A percentile compares a stretch with the other conserved stretches of the same genome.
Conservation (phyloP, 2,888 invertebrate species). For the Magallana nippona region DNA sequence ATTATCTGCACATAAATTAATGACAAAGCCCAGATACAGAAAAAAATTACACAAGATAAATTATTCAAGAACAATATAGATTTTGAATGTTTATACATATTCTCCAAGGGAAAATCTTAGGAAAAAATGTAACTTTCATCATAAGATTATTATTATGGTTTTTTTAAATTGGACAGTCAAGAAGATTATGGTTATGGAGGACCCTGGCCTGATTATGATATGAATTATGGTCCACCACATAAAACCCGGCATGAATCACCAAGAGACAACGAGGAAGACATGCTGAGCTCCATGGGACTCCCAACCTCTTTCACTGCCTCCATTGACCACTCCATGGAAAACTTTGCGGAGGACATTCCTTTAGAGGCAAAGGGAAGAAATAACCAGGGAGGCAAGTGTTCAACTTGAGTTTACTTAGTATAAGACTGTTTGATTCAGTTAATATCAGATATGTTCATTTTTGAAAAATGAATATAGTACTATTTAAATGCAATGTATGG, state of each 20-base stretch:
- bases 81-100: no score
- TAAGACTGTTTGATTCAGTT: background rate
- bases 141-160: no score
- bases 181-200: conserved; percentile 38
- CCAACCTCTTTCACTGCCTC: conserved; percentile 27
- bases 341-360: conserved; percentile 48
- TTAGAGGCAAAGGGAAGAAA: conserved; percentile 20
- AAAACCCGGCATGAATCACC: background rate
- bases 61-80: no score
- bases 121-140: no score
- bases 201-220: background rate
- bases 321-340: conserved; percentile 15
- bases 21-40: no score
- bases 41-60: no score
- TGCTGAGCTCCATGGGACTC: conserved; percentile 32
- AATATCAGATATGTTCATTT: background rate
- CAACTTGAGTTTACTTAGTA: background rate
- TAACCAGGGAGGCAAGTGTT: conserved; percentile 12
- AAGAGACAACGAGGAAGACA: background rate
- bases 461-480: background rate
- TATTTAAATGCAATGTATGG: no score
- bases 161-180: background rate
- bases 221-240: background rate
- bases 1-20: no score
- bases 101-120: no score